Evolutionary conservation across 1,140 invertebrate species (phyloP), one percentile per base, ranked within the genome.

Genomic region (Bombus polaris): DNA sequence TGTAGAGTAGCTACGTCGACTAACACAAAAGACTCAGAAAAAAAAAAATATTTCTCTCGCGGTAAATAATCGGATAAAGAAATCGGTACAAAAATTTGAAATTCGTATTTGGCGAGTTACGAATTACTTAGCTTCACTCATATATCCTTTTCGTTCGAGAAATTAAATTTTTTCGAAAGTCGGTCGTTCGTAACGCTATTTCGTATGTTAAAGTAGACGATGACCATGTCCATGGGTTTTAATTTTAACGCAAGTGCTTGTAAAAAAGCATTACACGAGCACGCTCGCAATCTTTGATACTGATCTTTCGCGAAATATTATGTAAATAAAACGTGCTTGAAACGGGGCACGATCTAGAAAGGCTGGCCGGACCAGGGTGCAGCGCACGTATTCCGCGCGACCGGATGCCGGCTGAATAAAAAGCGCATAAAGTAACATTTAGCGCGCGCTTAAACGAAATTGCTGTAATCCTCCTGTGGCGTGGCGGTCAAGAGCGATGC

Each of bases 371-470:
- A 28, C 53, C 39, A 47, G 22, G 37, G 59, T 37, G 37, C 74
- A 12, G 22, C 13, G 28, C 12, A 28, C 25, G 28, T 77, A 75
- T 73, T 62, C 85, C 71, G 73, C 79, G 77, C 76, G 71, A 77
- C 77, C 73, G 82, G 86, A 85, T 89, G 83, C 66, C 75, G 80
- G 78, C 75, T 89, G 75, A 89, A 92, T 91, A 93, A 93, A 91
- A 91, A 91, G 81, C 83, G 85, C 92, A 92, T 93, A 93, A 93
- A 91, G 91, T 87, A 93, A 92, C 93, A 92, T 94, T 95, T 94
- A 95, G 90, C 93, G 93, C 92, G 91, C 92, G 88, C 91, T 94
- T 94, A 91, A 93, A 91, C 92, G 44, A 95, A 95, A 95, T 94
- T 94, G 94, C 93, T 92, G 93, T 94, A 95, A 95, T 95, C 92